Percentiles rank a stretch among this genome's conserved stretches.
phyloP scores from a whole-genome alignment of 2,888 invertebrate species.

The Rotaria socialis region DNA sequence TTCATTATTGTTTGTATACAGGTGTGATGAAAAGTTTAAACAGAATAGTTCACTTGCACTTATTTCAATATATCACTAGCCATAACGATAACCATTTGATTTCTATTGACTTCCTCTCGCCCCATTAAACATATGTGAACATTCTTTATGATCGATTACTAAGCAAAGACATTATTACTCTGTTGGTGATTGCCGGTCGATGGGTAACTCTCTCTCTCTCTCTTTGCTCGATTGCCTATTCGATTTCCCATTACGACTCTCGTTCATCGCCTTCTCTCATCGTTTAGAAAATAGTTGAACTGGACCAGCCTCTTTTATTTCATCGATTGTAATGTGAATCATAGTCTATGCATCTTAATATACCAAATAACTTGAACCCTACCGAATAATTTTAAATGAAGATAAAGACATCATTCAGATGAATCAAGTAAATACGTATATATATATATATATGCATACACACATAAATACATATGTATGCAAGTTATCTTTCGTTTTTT shows the following conservation, averaged over 20 bases:
- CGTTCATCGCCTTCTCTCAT: constrained; percentile 21
- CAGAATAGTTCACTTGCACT: too few species aligned
- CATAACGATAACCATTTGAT: too few species aligned
- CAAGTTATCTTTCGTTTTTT: constrained; percentile 9
- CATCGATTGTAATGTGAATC: neutral
- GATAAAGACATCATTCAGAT: constrained; percentile 1
- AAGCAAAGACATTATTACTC: constrained; percentile 23
- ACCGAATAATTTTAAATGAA: neutral
- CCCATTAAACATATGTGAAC: too few species aligned
- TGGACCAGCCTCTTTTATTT: neutral
- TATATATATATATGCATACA: neutral
- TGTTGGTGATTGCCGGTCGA: constrained; percentile 21
- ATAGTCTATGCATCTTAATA: neutral
- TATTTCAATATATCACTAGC: too few species aligned
- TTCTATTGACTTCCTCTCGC: too few species aligned
- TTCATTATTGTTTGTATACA: too few species aligned
- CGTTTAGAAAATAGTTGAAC: neutral
- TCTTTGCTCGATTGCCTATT: neutral
- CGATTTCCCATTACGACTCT: constrained; percentile 21
- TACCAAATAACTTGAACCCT: constrained; percentile 12
- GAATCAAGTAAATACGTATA: neutral
- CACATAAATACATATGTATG: neutral
- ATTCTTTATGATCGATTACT: neutral
- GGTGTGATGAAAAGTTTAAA: too few species aligned
- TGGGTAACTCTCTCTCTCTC: neutral